Evolutionary conservation across 2,797 vertebrate species (phyloP).

Genomic region (Microctenopoma steveboyesi): DNA sequence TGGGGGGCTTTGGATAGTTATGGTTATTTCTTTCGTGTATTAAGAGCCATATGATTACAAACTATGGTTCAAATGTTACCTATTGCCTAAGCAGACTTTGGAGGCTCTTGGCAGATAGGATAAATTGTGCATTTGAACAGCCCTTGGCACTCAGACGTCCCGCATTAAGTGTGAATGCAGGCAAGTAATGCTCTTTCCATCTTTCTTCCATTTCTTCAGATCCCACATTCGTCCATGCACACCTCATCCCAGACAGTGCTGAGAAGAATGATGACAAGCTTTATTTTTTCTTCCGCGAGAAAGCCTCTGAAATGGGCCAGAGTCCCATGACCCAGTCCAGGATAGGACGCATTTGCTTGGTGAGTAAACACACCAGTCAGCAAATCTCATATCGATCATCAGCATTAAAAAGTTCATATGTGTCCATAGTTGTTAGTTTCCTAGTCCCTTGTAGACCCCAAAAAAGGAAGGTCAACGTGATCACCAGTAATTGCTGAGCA

Average conservation of each 20-base stretch:
- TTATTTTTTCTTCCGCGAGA: conserved; percentile 99
- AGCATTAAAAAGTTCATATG: conserved; percentile 38
- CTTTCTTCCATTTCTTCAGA: conserved; percentile 79
- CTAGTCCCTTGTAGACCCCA: conserved; percentile 18
- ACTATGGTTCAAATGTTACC: neutral
- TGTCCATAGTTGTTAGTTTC: conserved; percentile 49
- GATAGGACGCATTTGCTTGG: conserved; percentile 97
- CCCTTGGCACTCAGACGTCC: neutral
- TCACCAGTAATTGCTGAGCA: conserved; percentile 46
- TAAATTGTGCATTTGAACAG: neutral
- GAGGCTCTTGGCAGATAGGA: neutral
- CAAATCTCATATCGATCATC: conserved; percentile 49
- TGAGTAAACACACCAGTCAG: conserved; percentile 74
- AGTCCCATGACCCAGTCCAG: conserved; percentile 94
- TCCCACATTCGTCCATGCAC: conserved; percentile 93
- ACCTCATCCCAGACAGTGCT: conserved; percentile 96
- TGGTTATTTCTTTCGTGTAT: neutral
- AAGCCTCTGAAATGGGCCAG: conserved; percentile 91
- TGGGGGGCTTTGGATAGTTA: too few relatives aligned
- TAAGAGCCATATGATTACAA: neutral
- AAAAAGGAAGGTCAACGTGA: conserved; percentile 42
- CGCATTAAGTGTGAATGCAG: neutral
- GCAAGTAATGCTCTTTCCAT: conserved; percentile 19
- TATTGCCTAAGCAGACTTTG: too few relatives aligned
- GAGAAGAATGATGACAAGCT: conserved; percentile 98